Conservation (phyloP, 2,797 vertebrate genomes). For the Coilia nasus region DNA sequence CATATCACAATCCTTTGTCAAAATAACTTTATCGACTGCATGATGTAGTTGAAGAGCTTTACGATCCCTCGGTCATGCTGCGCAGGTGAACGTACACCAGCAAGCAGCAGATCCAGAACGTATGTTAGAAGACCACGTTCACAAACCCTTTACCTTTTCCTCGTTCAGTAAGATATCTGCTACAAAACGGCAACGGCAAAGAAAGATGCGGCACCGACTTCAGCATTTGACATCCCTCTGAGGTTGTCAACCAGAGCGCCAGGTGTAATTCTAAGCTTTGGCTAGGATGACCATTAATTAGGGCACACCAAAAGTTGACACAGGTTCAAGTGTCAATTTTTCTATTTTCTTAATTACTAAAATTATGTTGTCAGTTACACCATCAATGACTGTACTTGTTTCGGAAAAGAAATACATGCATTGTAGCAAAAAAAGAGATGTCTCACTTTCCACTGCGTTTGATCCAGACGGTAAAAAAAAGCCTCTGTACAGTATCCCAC, state of each 20-base stretch:
- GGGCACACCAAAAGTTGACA: conserved; percentile 72
- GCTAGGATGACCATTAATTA: conserved; percentile 87
- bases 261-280: conserved; percentile 81
- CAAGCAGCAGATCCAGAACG: too few relatives aligned
- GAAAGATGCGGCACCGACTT: not conserved
- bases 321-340: conserved; percentile 76
- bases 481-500: conserved; percentile 43
- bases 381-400: not conserved
- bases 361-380: conserved; percentile 29
- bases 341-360: conserved; percentile 72
- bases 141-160: conserved; percentile 8
- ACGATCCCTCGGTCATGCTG: not conserved
- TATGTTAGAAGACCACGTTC: not conserved
- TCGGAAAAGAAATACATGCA: not conserved
- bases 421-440: conserved; percentile 28
- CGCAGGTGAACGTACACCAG: not conserved
- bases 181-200: conserved; percentile 28
- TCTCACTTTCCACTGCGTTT: conserved; percentile 63
- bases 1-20: conserved; percentile 53
- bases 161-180: conserved; percentile 18
- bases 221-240: conserved; percentile 62
- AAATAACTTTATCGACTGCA: conserved; percentile 5
- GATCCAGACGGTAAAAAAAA: conserved; percentile 51
- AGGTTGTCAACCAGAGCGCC: conserved; percentile 67
- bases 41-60: not conserved